These are phyloP conservation scores for Dipodomys merriami DNA, from an alignment of 2,113 vertebrate genomes.

Conservation along the genomic window DNA sequence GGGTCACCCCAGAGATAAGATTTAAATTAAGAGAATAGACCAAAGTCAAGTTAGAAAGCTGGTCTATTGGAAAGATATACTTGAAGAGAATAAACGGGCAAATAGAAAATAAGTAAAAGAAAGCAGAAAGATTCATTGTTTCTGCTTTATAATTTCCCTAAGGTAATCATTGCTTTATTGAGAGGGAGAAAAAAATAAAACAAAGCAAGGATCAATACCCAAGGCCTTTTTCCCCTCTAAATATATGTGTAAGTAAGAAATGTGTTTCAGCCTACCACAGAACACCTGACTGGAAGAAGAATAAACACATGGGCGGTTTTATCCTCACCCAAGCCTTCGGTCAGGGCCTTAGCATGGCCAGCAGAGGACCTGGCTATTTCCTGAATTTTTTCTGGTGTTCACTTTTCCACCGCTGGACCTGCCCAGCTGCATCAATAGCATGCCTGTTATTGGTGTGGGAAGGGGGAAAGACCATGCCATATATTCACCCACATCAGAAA, in stretches of 20 bases:
- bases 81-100: constrained; percentile 7
- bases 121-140: background rate
- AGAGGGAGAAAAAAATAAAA: background rate
- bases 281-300: background rate
- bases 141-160: constrained; percentile 36
- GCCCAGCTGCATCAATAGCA: too few relatives aligned
- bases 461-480: too few relatives aligned
- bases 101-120: background rate
- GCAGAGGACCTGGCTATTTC: too few relatives aligned
- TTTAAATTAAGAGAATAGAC: constrained; percentile 11
- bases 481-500: too few relatives aligned
- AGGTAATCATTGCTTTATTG: constrained; percentile 5
- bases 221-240: constrained; percentile 25
- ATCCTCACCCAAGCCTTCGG: too few relatives aligned
- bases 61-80: background rate
- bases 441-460: too few relatives aligned
- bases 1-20: background rate
- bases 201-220: constrained; percentile 43
- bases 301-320: background rate
- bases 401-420: too few relatives aligned
- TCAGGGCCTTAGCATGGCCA: too few relatives aligned
- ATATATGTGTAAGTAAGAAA: constrained; percentile 42
- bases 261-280: constrained; percentile 10
- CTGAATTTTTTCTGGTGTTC: too few relatives aligned
- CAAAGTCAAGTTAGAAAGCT: background rate